These are phyloP conservation scores for Resseliella maxima DNA, from an alignment of 2,888 invertebrate genomes.

Conservation along the genomic window DNA sequence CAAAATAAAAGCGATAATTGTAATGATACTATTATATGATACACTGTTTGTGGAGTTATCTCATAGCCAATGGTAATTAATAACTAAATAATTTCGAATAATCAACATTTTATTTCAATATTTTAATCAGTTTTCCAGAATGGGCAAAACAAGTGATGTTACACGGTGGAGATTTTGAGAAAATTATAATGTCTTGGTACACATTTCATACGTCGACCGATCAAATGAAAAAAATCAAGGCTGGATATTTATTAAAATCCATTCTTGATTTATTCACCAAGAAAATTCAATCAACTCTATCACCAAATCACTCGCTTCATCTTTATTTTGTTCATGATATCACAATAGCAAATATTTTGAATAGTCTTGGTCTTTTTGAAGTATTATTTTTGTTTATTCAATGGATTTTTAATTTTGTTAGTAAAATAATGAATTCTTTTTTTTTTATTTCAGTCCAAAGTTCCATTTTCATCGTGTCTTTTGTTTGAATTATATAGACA, in stretches of 20 bases:
- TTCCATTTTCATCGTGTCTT: not conserved
- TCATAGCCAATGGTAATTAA: too few relatives aligned
- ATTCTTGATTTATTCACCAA: constrained; percentile 74
- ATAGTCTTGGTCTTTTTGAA: constrained; percentile 69
- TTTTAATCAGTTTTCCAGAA: not conserved
- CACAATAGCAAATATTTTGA: constrained; percentile 81
- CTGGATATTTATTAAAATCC: constrained; percentile 76
- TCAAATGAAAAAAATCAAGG: constrained; percentile 71
- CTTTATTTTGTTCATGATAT: constrained; percentile 86
- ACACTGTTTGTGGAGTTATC: not conserved
- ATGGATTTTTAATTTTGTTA: too few relatives aligned
- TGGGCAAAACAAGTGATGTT: not conserved
- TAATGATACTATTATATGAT: too few relatives aligned
- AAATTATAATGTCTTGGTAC: not conserved
- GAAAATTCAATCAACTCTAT: constrained; percentile 67
- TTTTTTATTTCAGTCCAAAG: too few relatives aligned
- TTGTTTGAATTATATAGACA: not conserved
- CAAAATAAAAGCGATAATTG: too few relatives aligned
- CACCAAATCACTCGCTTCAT: constrained; percentile 72
- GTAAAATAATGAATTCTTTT: too few relatives aligned
- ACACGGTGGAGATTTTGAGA: not conserved
- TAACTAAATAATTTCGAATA: too few relatives aligned
- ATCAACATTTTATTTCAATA: too few relatives aligned
- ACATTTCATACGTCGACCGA: constrained; percentile 58
- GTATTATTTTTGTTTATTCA: too few relatives aligned